Base-by-base conservation (phyloP, 2,888 invertebrate genomes). In the Agelastica alni region DNA sequence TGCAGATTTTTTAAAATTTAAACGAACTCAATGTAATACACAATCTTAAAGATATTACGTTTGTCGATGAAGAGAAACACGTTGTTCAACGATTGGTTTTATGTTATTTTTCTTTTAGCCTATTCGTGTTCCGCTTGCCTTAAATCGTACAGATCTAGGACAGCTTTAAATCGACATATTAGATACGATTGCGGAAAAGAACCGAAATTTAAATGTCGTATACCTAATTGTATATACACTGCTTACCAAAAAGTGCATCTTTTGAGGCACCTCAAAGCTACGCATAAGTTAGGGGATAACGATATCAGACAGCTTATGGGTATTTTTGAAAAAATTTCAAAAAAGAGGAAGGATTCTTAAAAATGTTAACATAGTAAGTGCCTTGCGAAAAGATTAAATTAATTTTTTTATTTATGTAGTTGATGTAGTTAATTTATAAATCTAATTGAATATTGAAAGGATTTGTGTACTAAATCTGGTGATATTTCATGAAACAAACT, bases 151-250 rank as follows among this genome's bases (percentile, higher is more conserved):
- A 83, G 84, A 61, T 87, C 87, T 77, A 85, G 86, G 75, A 86
- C 85, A 65, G 86, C 87, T 16, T 81, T 89, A 66, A 81, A 85
- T 69, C 81, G 88, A 67, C 89, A 89, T 70, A 77, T 84, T 45
- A 85, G 83, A 42, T 85, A 85, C 67, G 85, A 86, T 67, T 86
- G 86, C 65, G 85, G 85, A 31, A 60, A 58, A 20, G 60, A 63
- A 42, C 60, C 62, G 14, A 32, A 18, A 2, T 62, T 61, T 28
- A 53, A 52, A 39, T 65, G 65, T 36, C 49, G 44, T 10, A 9
- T 59, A 3, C 14, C 12, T 2, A 22, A 36, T 28, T 58, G 54
- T n/a, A 3, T 6, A 0, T 58, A 49, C 26, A 54, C 37, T 6
- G 52, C 54, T 6, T 52, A 42, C 30, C 44, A 54, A 26, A 58